Conservation (phyloP, 2,797 vertebrate genomes). For the Gambusia yucatana region DNA sequence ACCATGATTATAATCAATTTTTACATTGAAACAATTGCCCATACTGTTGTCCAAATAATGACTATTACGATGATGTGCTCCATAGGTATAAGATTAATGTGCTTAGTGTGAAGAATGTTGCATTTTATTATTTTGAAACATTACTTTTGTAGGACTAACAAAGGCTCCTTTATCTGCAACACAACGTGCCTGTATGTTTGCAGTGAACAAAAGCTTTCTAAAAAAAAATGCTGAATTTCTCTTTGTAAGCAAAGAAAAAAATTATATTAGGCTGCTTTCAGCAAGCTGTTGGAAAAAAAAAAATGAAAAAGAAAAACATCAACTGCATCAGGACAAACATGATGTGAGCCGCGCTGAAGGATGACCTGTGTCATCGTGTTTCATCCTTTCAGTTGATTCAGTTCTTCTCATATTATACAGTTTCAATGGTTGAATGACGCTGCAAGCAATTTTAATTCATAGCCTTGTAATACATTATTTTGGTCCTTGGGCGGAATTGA, state of each 20-base stretch:
- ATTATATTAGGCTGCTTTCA: background rate
- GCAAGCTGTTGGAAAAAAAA: background rate
- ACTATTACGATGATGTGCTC: background rate
- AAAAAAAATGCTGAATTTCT: background rate
- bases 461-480: conserved; percentile 23
- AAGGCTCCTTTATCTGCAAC: background rate
- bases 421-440: conserved; percentile 13
- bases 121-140: background rate
- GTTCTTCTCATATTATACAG: conserved; percentile 14
- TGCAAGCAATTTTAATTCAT: conserved; percentile 26
- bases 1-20: background rate
- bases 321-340: background rate
- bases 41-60: background rate
- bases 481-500: conserved; percentile 24
- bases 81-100: background rate
- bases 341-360: background rate
- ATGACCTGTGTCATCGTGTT: background rate
- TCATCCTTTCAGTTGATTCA: conserved; percentile 6
- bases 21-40: background rate
- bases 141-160: background rate
- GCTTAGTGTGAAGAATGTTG: background rate
- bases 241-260: background rate
- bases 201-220: background rate
- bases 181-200: background rate
- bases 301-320: background rate